These are phyloP conservation scores for Pseudochromis fuscus DNA, from an alignment of 2,797 vertebrate species.

Conservation along the genomic window DNA sequence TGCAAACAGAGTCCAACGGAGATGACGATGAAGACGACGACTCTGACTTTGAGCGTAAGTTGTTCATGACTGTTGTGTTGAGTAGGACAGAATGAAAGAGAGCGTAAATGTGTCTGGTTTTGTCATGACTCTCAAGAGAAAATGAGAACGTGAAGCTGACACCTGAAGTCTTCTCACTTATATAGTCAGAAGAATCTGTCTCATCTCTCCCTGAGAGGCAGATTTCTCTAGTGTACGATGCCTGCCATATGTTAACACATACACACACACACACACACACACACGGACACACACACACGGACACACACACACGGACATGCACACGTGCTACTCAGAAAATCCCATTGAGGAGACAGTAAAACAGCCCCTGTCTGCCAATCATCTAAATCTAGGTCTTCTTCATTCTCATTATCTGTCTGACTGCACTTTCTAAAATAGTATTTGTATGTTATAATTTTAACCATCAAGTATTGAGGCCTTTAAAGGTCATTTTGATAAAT, in stretches of 20 bases:
- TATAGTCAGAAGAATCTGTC: slow-evolving; percentile 12
- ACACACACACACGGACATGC: slow-evolving; percentile 8
- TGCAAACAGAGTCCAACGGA: slow-evolving; percentile 93
- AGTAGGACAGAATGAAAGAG: background rate
- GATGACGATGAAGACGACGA: slow-evolving; percentile 90
- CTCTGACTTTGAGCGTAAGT: slow-evolving; percentile 92
- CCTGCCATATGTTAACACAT: slow-evolving; percentile 22
- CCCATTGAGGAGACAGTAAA: slow-evolving; percentile 18
- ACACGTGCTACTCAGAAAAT: slow-evolving; percentile 28
- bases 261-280: slow-evolving; percentile 12
- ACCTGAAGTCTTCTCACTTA: slow-evolving; percentile 10
- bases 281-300: slow-evolving; percentile 9
- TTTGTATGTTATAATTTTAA: slow-evolving; percentile 11
- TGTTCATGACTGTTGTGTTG: slow-evolving; percentile 19
- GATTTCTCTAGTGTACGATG: slow-evolving; percentile 8
- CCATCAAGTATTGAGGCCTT: background rate
- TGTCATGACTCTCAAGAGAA: background rate
- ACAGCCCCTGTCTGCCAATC: slow-evolving; percentile 19
- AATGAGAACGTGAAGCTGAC: slow-evolving; percentile 14
- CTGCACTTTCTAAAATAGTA: slow-evolving; percentile 13
- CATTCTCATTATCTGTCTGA: slow-evolving; percentile 15
- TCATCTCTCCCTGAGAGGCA: background rate
- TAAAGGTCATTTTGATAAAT: slow-evolving; percentile 1
- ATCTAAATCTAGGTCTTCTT: slow-evolving; percentile 32
- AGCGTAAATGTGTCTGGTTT: background rate